Evolutionary conservation across 2,888 invertebrate species (phyloP), one percentile per base, ranked within the genome.

Genomic region (Autographa pulchrina): DNA sequence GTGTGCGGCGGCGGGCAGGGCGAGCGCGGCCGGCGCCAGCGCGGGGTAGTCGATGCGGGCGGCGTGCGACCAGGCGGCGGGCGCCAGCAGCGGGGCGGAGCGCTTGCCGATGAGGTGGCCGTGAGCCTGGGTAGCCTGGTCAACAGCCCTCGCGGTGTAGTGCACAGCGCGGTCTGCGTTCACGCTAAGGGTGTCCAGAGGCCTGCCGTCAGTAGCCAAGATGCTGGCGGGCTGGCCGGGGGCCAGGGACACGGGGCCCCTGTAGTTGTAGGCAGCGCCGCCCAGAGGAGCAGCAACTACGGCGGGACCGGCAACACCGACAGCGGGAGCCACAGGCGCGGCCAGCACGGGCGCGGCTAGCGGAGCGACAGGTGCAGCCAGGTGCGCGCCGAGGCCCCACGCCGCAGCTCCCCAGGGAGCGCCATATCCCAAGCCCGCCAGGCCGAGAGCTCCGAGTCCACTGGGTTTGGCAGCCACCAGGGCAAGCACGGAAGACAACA

Each of bases 401-500:
- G 79, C 18, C 86, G 86, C 87, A 4, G 89, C 88, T 4, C 91
- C 93, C 52, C 70, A 92, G 72, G 82, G 91, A 65, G 38, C 87
- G 90, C 59, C 13, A 76, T 32, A n/a, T 56, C 77, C 77, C 38
- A 72, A 70, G 16, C 87, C 87, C 25, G 70, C 81, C 65, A 83
- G 71, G 7, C 85, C 89, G 65, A 78, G 75, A 14, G 68, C 74
- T 25, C 72, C 87, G 41, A 92, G 68, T 38, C 87, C 91, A 67
- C 92, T 92, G 62, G 95, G 94, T 68, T 88, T 92, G 81, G 97
- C 96, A 66, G 95, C 95, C 84, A 94, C 96, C 77, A 97, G 86
- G 88, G 96, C 96, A 86, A 97, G 88, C 79, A 97, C 92, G 89
- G 96, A 96, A 88, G 96, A 96, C 96, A 97, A 96, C 93, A 96